Base-by-base conservation (phyloP, 2,888 invertebrate genomes). In the Clistopyga incitator region DNA sequence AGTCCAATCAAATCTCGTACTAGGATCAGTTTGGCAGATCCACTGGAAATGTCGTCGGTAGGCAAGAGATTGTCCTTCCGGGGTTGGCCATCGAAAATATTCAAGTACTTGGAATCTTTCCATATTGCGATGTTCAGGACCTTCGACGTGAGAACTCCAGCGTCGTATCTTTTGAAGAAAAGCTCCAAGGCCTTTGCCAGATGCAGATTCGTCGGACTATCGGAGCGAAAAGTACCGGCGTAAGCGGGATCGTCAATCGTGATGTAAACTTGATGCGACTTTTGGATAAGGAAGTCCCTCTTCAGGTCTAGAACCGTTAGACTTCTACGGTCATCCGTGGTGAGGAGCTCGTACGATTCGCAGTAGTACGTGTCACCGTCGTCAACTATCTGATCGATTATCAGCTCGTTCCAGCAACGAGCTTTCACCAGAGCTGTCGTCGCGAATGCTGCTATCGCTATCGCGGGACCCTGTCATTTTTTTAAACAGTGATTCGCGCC, bases 341-440 rank as follows among this genome's bases (percentile, higher is more conserved):
- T 79, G 6, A 90, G 88, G 8, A 84, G 74, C 25, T 89, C 83
- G 81, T 91, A 92, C 0, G 93, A 93, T 4, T 91, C 86, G 29
- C 87, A 89, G 70, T 90, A 93, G 71, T 91, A 92, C 1, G 85
- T 89, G 56, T 93, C 91, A 4, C 93, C 93, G 77, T 93, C 93
- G 42, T 90, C 91, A 50, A 93, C 76, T 1, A 93, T 88, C 78
- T 91, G 92, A 86, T 93, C 92, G 52, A 93, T 92, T 6, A 90
- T 85, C 42, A 86, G 68, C 79, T 91, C 90, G 79, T 90, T 91
- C 93, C 93, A 93, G 29, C 88, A 89, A 10, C 88, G 87, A 0
- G 93, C 88, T 52, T 91, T 89, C 75, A 88, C 81, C 2, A 92
- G 42, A 4, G 86, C 84, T 1, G 90, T 89, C 18, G 93, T 91